phyloP scores from a whole-genome alignment of 2,797 vertebrate species.

The Phalloptychus januarius region DNA sequence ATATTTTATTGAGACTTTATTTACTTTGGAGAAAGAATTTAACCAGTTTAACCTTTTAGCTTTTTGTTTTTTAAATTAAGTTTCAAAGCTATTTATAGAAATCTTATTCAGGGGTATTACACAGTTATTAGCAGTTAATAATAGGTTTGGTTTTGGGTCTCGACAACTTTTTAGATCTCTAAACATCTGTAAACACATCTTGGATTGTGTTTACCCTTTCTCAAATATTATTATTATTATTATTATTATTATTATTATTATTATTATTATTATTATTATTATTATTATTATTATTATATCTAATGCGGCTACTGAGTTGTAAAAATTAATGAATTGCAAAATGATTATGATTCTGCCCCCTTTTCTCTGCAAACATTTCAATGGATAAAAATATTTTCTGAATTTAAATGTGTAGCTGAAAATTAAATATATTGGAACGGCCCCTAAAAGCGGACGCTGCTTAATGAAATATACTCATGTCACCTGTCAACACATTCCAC shows the following conservation, averaged over 20 bases:
- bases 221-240: constrained; percentile 13
- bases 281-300: constrained; percentile 19
- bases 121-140: constrained; percentile 63
- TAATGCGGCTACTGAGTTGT: constrained; percentile 5
- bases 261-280: constrained; percentile 2
- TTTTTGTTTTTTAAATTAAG: constrained; percentile 81
- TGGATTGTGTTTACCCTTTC: constrained; percentile 48
- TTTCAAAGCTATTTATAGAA: constrained; percentile 79
- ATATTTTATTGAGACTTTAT: constrained; percentile 39
- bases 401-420: constrained; percentile 42
- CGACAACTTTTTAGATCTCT: constrained; percentile 62
- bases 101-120: constrained; percentile 78
- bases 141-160: constrained; percentile 74
- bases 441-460: constrained; percentile 48
- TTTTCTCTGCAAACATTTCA: constrained; percentile 48
- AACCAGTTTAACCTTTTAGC: constrained; percentile 62
- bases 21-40: constrained; percentile 58
- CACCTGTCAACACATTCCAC: constrained; percentile 69
- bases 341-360: constrained; percentile 57
- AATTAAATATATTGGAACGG: constrained; percentile 50
- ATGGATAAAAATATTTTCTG: constrained; percentile 52
- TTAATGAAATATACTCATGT: constrained; percentile 65
- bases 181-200: constrained; percentile 68
- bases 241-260: constrained; percentile 16
- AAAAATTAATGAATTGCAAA: constrained; percentile 62